Evolutionary conservation across 2,888 invertebrate genomes (phyloP).

Genomic region (Meteorus cinctellus): DNA sequence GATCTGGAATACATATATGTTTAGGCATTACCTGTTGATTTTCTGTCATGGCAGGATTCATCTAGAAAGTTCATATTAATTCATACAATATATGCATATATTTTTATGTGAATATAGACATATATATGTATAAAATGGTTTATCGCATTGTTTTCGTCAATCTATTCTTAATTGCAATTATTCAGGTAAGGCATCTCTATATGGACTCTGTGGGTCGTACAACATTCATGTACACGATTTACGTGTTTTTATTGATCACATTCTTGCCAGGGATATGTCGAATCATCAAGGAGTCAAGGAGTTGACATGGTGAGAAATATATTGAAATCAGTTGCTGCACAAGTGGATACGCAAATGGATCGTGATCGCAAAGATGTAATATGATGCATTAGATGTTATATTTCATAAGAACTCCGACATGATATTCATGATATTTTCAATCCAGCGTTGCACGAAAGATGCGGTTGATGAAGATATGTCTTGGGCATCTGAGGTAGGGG

Average conservation of each 20-base stretch:
- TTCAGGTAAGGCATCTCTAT: background rate
- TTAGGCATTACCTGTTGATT: background rate
- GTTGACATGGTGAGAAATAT: background rate
- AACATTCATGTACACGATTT: no score
- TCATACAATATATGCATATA: no score
- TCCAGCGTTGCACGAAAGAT: no score
- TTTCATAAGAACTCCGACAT: no score
- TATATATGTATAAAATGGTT: background rate
- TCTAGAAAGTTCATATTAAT: background rate
- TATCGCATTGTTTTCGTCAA: background rate
- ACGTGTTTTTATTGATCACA: background rate
- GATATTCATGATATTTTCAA: no score
- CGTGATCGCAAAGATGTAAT: background rate
- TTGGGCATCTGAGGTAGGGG: no score
- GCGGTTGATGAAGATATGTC: no score
- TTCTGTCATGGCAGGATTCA: background rate
- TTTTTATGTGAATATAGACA: background rate
- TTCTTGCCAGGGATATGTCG: background rate
- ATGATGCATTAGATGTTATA: background rate
- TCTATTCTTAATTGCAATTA: background rate
- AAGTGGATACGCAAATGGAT: no score
- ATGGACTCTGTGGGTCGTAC: no score
- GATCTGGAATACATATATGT: background rate
- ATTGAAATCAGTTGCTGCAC: background rate
- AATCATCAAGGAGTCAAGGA: background rate